These are phyloP conservation scores for Pyrgilauda ruficollis DNA, from an alignment of 2,113 vertebrate species.

Conservation along the genomic window DNA sequence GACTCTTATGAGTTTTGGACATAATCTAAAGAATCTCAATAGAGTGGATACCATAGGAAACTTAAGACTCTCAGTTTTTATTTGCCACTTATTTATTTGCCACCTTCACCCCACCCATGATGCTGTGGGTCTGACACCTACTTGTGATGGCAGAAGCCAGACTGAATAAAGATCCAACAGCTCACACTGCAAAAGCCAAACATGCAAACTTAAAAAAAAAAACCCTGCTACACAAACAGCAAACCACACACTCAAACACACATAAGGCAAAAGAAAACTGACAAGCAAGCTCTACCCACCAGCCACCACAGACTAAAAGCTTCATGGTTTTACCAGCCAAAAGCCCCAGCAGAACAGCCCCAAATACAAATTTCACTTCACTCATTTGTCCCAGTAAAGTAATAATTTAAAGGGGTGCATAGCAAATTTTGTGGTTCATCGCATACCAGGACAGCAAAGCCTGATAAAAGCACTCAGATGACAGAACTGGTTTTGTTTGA, in stretches of 20 bases:
- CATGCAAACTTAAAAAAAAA: neutral
- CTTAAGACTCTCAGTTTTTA: neutral
- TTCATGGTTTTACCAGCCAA: neutral
- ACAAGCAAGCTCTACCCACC: neutral
- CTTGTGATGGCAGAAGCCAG: neutral
- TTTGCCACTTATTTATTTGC: neutral
- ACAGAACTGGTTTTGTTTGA: conserved; percentile 38
- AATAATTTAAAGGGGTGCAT: neutral
- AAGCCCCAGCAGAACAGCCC: neutral
- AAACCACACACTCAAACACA: neutral
- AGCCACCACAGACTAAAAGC: neutral
- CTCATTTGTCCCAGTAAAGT: neutral
- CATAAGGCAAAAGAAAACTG: neutral
- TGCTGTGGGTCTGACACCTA: neutral
- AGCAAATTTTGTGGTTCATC: conserved; percentile 23
- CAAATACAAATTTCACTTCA: neutral
- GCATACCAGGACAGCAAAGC: neutral
- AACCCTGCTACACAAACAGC: neutral
- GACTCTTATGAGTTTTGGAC: neutral
- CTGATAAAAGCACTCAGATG: conserved; percentile 42
- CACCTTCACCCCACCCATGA: neutral
- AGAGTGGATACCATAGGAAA: neutral
- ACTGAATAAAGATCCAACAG: neutral
- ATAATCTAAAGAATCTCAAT: neutral
- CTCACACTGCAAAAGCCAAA: neutral